A percentile compares a stretch with the other conserved stretches of the same genome.
Conservation (phyloP, 2,113 vertebrate species). For the Oophaga pumilio region DNA sequence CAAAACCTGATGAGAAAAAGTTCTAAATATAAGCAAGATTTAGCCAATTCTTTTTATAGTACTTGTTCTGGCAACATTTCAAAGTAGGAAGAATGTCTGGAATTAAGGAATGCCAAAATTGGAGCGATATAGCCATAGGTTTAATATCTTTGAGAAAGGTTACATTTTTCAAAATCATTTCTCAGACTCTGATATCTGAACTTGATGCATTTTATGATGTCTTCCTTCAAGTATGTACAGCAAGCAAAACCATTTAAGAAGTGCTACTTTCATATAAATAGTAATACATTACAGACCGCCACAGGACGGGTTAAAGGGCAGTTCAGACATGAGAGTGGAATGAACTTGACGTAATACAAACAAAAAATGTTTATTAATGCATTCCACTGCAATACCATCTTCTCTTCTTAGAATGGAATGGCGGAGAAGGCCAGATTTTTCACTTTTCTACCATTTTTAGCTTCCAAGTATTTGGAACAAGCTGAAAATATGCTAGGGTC, state of each 20-base stretch:
- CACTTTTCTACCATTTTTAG: slow-evolving; percentile 45
- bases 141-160: not conserved
- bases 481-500: slow-evolving; percentile 52
- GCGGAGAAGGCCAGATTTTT: slow-evolving; percentile 26
- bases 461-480: slow-evolving; percentile 49
- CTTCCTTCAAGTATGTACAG: not conserved
- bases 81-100: not conserved
- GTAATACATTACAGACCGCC: not conserved
- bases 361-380: slow-evolving; percentile 55
- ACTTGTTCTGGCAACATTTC: not conserved
- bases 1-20: too few relatives aligned
- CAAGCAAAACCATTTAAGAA: not conserved
- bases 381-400: slow-evolving; percentile 55
- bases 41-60: not conserved
- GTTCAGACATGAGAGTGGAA: slow-evolving; percentile 51
- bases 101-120: not conserved
- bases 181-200: not conserved
- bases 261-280: not conserved
- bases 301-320: slow-evolving; percentile 17
- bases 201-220: not conserved
- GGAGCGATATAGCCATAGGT: not conserved
- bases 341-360: slow-evolving; percentile 49
- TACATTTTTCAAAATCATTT: not conserved
- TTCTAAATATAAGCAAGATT: not conserved
- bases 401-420: slow-evolving; percentile 41